These are phyloP conservation scores for Sphinx pinastri DNA, from an alignment of 2,888 invertebrate genomes.

Conservation along the genomic window DNA sequence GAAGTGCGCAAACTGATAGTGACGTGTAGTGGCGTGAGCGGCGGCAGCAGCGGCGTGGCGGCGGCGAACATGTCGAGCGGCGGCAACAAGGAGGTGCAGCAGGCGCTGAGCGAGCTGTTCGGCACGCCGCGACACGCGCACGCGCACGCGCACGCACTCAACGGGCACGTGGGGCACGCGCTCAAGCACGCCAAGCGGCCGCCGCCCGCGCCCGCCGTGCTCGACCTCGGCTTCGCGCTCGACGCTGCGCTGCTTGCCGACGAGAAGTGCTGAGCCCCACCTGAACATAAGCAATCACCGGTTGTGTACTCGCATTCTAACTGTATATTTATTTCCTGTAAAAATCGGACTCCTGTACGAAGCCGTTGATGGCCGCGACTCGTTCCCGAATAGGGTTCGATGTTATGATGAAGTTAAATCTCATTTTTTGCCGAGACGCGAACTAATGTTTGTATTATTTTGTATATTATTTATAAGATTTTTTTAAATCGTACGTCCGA, in stretches of 20 bases:
- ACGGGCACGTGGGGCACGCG: slow-evolving; percentile 1
- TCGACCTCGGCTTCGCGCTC: slow-evolving; percentile 74
- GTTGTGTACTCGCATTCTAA: slow-evolving; percentile 75
- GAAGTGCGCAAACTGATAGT: slow-evolving; percentile 80
- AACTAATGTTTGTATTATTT: slow-evolving; percentile 82
- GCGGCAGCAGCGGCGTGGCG: slow-evolving; percentile 30
- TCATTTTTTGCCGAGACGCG: slow-evolving; percentile 67
- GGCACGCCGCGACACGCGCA: slow-evolving; percentile 57
- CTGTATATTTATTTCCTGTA: slow-evolving; percentile 81
- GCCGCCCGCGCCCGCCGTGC: slow-evolving; percentile 50
- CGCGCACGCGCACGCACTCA: slow-evolving; percentile 56
- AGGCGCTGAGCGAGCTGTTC: slow-evolving; percentile 67
- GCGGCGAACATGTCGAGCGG: neutral
- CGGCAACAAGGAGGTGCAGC: slow-evolving; percentile 53
- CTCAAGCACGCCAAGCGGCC: slow-evolving; percentile 59
- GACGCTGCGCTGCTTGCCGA: slow-evolving; percentile 79
- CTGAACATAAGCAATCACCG: slow-evolving; percentile 42
- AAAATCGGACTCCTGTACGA: slow-evolving; percentile 55
- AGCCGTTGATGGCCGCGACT: slow-evolving; percentile 61
- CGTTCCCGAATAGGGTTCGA: slow-evolving; percentile 62
- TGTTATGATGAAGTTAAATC: slow-evolving; percentile 74
- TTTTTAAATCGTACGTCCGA: slow-evolving; percentile 68
- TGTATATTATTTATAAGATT: slow-evolving; percentile 83
- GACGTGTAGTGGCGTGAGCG: slow-evolving; percentile 68
- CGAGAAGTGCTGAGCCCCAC: slow-evolving; percentile 74